Conservation (phyloP, 2,888 invertebrate species). For the Pristionchus maxplancki region DNA sequence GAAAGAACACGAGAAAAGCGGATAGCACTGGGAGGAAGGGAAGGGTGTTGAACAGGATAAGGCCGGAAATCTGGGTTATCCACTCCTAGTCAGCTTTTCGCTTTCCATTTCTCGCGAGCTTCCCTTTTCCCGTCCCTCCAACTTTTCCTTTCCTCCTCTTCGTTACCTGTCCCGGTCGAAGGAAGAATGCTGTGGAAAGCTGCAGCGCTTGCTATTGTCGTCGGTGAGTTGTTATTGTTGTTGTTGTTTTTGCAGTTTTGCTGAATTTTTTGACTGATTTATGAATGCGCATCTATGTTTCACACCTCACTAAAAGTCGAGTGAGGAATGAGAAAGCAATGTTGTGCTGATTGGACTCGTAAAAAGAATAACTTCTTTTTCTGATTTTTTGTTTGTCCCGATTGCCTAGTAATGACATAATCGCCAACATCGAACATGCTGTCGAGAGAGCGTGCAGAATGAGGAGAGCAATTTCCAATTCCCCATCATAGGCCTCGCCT, state of each 20-base stretch:
- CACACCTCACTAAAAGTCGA: too few relatives aligned
- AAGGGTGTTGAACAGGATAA: slow-evolving; percentile 26
- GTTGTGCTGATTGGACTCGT: too few relatives aligned
- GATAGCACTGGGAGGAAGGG: not conserved
- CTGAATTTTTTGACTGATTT: not conserved
- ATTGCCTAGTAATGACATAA: too few relatives aligned
- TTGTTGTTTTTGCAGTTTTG: not conserved
- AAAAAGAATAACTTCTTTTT: too few relatives aligned
- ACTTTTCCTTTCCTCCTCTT: not conserved
- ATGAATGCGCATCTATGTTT: not conserved
- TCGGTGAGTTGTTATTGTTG: not conserved
- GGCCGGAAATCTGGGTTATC: slow-evolving; percentile 6
- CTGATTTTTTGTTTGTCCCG: too few relatives aligned
- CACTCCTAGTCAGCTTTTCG: slow-evolving; percentile 24
- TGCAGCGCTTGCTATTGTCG: not conserved
- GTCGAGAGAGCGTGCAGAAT: too few relatives aligned
- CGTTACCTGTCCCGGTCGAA: not conserved
- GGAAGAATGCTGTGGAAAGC: not conserved
- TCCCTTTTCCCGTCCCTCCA: not conserved
- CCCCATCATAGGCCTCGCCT: not conserved
- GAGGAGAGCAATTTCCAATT: too few relatives aligned
- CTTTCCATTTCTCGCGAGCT: slow-evolving; percentile 30
- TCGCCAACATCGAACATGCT: too few relatives aligned
- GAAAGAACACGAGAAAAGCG: not conserved
- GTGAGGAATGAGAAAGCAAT: too few relatives aligned